Evolutionary conservation across 2,888 invertebrate genomes (phyloP).

Genomic region (Ornithoptera priamus): DNA sequence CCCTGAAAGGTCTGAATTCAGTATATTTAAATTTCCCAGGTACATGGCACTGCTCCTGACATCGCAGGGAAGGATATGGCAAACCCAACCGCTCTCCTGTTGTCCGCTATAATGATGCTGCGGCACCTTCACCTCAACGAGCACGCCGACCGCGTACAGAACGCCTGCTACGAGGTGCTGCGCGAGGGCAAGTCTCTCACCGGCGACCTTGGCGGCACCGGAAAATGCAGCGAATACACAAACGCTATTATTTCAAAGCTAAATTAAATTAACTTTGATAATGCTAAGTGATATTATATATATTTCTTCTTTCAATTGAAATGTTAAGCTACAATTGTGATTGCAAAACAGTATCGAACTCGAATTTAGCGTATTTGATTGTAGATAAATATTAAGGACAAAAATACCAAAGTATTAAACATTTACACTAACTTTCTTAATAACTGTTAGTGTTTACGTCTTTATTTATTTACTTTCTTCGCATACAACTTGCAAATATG

Average conservation of each 20-base stretch:
- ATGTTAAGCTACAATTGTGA: slow-evolving; percentile 11
- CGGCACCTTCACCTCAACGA: slow-evolving; percentile 91
- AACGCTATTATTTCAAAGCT: slow-evolving; percentile 87
- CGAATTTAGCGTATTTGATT: slow-evolving; percentile 23
- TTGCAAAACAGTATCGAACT: slow-evolving; percentile 12
- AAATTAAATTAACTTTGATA: slow-evolving; percentile 45
- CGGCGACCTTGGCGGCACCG: slow-evolving; percentile 96
- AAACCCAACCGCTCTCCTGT: slow-evolving; percentile 97
- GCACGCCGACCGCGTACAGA: slow-evolving; percentile 90
- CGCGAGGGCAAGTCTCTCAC: slow-evolving; percentile 92
- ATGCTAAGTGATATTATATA: too few species aligned
- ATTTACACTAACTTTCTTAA: background rate
- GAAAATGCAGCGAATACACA: slow-evolving; percentile 98
- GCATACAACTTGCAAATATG: background rate
- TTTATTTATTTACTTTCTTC: too few species aligned
- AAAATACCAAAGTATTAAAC: slow-evolving; percentile 27
- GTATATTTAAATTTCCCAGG: slow-evolving; percentile 70
- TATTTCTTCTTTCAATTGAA: background rate
- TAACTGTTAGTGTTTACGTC: too few species aligned
- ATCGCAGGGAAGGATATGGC: slow-evolving; percentile 99
- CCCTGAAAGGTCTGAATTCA: too few species aligned
- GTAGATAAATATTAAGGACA: slow-evolving; percentile 19
- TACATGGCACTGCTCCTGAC: slow-evolving; percentile 98
- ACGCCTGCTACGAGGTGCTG: slow-evolving; percentile 91
- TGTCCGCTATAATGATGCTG: slow-evolving; percentile 99